These are phyloP conservation scores for Noctua janthe DNA, from an alignment of 2,888 invertebrate genomes.

Conservation along the genomic window DNA sequence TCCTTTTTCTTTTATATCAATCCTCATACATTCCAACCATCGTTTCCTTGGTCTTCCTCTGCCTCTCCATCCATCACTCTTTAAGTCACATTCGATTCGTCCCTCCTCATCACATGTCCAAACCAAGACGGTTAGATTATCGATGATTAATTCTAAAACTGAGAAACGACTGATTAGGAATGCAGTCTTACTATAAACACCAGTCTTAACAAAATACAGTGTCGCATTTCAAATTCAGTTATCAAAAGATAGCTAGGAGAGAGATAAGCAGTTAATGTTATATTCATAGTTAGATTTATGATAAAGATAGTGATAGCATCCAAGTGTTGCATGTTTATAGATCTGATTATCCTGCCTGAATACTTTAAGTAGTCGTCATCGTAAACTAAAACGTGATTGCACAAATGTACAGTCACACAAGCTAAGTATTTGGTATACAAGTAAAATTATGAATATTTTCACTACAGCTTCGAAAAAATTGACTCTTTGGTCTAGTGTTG, in stretches of 20 bases:
- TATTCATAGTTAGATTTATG: conserved; percentile 56
- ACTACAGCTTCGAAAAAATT: neutral
- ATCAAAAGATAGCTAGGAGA: conserved; percentile 42
- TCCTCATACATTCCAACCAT: too few species aligned
- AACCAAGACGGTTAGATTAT: neutral
- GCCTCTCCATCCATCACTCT: too few species aligned
- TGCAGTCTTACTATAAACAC: conserved; percentile 11
- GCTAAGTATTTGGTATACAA: neutral
- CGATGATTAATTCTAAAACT: neutral
- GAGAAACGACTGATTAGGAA: conserved; percentile 22
- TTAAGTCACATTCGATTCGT: too few species aligned
- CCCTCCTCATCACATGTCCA: too few species aligned
- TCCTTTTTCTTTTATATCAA: too few species aligned
- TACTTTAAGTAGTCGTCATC: conserved; percentile 27
- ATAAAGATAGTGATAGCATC: conserved; percentile 27
- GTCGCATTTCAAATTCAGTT: conserved; percentile 35
- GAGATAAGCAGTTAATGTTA: conserved; percentile 48
- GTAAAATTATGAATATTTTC: neutral
- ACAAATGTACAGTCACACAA: neutral
- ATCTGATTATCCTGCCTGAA: conserved; percentile 43
- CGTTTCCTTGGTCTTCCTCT: too few species aligned
- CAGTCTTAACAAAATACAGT: conserved; percentile 3
- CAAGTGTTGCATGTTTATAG: conserved; percentile 49
- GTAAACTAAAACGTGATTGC: conserved; percentile 16
- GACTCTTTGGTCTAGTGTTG: too few species aligned